Conservation (phyloP, 2,797 vertebrate species). For the Meriones psammophilus region DNA sequence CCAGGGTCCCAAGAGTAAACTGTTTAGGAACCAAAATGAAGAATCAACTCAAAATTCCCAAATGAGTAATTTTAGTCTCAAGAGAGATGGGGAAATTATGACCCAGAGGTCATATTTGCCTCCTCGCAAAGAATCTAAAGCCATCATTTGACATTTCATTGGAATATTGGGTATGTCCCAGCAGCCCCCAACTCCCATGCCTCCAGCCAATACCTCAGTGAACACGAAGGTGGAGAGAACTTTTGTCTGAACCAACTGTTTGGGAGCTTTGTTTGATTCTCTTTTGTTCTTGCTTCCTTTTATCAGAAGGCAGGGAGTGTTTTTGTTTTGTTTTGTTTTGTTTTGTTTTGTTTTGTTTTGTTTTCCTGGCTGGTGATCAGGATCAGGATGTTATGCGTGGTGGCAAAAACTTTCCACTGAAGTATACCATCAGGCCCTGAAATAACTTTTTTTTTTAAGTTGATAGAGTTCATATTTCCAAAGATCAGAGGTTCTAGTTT, state of each 20-base stretch:
- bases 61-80: constrained; percentile 31
- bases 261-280: neutral
- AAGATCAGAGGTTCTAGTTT: constrained; percentile 23
- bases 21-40: neutral
- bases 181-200: neutral
- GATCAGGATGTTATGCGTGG: no score
- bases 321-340: neutral
- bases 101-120: neutral
- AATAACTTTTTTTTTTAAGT: constrained; percentile 54
- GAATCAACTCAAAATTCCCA: constrained; percentile 8
- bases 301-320: neutral
- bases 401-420: neutral
- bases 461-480: constrained; percentile 25
- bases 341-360: neutral
- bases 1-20: constrained; percentile 24
- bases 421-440: neutral
- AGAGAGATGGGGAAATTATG: constrained; percentile 1
- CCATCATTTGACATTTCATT: neutral
- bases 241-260: constrained; percentile 32
- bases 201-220: neutral
- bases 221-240: neutral
- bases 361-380: neutral
- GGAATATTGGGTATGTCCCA: neutral
- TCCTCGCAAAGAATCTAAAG: constrained; percentile 14
- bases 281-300: neutral